phyloP scores from a whole-genome alignment of 2,797 vertebrate species.

The Gobio occitaniae region DNA sequence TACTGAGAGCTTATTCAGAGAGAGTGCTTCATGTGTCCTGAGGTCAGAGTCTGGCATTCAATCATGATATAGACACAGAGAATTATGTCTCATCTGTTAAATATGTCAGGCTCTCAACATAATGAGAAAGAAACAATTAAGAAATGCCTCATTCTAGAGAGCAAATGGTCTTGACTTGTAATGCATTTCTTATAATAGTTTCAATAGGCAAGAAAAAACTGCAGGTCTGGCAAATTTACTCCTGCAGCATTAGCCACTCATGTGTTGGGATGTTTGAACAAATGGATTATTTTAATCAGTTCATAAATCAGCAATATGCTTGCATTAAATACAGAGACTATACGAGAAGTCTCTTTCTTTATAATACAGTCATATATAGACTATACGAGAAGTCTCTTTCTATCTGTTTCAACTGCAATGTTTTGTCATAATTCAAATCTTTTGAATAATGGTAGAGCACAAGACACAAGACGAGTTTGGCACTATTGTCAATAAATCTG shows the following conservation, averaged over 20 bases:
- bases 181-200: neutral
- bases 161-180: neutral
- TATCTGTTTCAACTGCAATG: neutral
- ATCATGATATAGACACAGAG: constrained; percentile 11
- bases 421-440: neutral
- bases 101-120: neutral
- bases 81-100: constrained; percentile 19
- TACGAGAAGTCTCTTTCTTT: neutral
- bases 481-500: neutral
- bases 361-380: neutral
- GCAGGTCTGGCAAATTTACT: neutral
- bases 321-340: neutral
- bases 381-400: neutral
- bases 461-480: neutral
- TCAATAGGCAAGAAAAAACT: neutral
- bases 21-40: neutral
- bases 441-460: neutral
- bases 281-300: neutral
- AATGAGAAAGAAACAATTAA: constrained; percentile 1
- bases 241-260: neutral
- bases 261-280: neutral
- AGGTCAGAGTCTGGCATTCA: constrained; percentile 17
- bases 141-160: neutral
- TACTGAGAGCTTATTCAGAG: neutral
- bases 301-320: neutral